Conservation (phyloP, 2,888 invertebrate genomes). For the Monopis laevigella region DNA sequence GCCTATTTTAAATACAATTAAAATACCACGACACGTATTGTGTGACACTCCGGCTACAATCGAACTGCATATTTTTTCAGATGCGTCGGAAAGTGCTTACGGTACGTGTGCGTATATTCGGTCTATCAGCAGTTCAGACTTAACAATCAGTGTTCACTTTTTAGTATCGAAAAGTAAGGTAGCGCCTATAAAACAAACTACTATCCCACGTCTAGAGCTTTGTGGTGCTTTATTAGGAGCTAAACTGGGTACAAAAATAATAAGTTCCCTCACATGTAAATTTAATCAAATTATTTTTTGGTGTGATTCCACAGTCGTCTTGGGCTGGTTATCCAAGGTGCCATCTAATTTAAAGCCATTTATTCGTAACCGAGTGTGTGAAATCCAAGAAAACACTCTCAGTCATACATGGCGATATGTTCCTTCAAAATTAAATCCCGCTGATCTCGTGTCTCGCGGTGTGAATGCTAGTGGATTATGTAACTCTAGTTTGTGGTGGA, state of each 20-base stretch:
- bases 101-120: conserved; percentile 17
- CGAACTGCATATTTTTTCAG: conserved; percentile 16
- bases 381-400: too few relatives aligned
- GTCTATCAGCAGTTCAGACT: not conserved
- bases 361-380: too few relatives aligned
- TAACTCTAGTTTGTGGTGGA: too few relatives aligned
- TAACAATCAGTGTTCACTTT: conserved; percentile 10
- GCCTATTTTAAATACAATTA: conserved; percentile 4
- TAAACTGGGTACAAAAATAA: conserved; percentile 13
- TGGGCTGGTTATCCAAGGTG: conserved; percentile 24
- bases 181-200: conserved; percentile 13
- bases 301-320: conserved; percentile 23
- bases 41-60: not conserved
- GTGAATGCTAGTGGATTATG: too few relatives aligned
- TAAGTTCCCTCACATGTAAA: conserved; percentile 5
- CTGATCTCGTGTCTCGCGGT: too few relatives aligned
- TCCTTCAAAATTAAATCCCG: too few relatives aligned
- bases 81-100: conserved; percentile 15
- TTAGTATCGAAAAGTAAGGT: conserved; percentile 14
- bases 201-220: conserved; percentile 13
- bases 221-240: conserved; percentile 14
- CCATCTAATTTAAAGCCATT: too few relatives aligned
- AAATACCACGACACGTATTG: conserved; percentile 7
- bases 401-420: too few relatives aligned
- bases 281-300: conserved; percentile 17